phyloP scores from a whole-genome alignment of 2,113 vertebrate genomes.

The Trochalopteron elliotii region DNA sequence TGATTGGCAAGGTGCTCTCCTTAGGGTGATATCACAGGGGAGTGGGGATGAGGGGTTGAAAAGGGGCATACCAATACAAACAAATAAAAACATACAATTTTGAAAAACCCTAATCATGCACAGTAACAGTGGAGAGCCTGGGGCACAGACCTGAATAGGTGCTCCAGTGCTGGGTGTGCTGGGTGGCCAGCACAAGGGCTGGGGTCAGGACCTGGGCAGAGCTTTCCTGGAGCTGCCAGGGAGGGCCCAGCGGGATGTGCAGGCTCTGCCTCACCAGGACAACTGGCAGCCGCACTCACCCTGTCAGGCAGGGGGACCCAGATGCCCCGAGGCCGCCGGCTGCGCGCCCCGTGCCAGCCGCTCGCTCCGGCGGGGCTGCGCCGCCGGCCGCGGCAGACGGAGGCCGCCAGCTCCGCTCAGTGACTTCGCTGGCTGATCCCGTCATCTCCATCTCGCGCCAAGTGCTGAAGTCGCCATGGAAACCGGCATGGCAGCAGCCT shows the following conservation, averaged over 20 bases:
- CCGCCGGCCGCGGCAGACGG: background rate
- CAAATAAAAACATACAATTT: too few relatives aligned
- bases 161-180: background rate
- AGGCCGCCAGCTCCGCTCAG: conserved; percentile 18
- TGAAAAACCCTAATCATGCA: too few relatives aligned
- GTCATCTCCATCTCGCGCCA: conserved; percentile 54
- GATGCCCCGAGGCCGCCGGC: background rate
- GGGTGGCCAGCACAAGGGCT: background rate
- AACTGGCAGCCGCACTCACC: fast-evolving
- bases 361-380: background rate
- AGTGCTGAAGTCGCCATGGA: conserved; percentile 66
- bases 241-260: background rate
- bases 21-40: too few relatives aligned
- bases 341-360: background rate
- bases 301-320: background rate
- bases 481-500: conserved; percentile 41
- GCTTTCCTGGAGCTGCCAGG: background rate
- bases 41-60: too few relatives aligned
- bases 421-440: conserved; percentile 52
- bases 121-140: too few relatives aligned
- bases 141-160: background rate
- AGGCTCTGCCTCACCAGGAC: background rate
- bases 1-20: too few relatives aligned
- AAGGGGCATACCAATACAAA: too few relatives aligned
- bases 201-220: fast-evolving